These are phyloP conservation scores for Tretioscincus oriximinensis DNA, from an alignment of 2,113 vertebrate species.

Conservation along the genomic window DNA sequence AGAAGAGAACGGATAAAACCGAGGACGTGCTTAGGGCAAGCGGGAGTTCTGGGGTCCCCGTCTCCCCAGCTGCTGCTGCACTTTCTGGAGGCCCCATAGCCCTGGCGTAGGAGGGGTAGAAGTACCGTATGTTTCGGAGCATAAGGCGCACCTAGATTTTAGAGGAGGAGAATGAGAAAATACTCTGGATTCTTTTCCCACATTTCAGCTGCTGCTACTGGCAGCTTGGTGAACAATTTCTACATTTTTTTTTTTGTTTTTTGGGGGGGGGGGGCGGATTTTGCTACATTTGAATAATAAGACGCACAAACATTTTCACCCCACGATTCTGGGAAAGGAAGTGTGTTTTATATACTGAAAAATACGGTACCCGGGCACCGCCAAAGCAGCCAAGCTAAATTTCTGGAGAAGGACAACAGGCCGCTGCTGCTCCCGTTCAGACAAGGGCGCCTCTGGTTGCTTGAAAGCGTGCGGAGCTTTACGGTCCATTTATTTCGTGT, in stretches of 20 bases:
- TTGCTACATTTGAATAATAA: too few species aligned
- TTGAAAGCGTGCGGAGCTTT: constrained; percentile 70
- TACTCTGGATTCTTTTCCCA: too few species aligned
- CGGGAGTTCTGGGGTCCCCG: constrained; percentile 22
- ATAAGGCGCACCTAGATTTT: too few species aligned
- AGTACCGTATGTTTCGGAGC: constrained; percentile 38
- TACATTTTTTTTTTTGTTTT: too few species aligned
- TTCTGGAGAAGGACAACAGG: constrained; percentile 59
- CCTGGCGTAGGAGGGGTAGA: constrained; percentile 52
- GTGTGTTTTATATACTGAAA: too few species aligned
- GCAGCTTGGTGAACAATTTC: too few species aligned
- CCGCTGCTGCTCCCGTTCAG: constrained; percentile 69
- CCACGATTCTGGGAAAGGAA: too few species aligned
- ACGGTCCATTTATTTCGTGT: constrained; percentile 74
- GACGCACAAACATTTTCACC: too few species aligned
- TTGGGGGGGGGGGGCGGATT: too few species aligned
- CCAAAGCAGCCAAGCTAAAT: constrained; percentile 58
- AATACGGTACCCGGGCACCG: constrained; percentile 68
- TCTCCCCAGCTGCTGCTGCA: constrained; percentile 27
- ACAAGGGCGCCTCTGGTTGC: constrained; percentile 55
- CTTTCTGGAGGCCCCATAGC: constrained; percentile 41
- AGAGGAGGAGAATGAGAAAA: too few species aligned
- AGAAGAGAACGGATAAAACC: constrained; percentile 44
- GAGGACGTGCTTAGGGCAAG: constrained; percentile 40
- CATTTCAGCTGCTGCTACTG: too few species aligned